These are phyloP conservation scores for Caiman crocodilus DNA, from an alignment of 2,797 vertebrate genomes.

Conservation along the genomic window DNA sequence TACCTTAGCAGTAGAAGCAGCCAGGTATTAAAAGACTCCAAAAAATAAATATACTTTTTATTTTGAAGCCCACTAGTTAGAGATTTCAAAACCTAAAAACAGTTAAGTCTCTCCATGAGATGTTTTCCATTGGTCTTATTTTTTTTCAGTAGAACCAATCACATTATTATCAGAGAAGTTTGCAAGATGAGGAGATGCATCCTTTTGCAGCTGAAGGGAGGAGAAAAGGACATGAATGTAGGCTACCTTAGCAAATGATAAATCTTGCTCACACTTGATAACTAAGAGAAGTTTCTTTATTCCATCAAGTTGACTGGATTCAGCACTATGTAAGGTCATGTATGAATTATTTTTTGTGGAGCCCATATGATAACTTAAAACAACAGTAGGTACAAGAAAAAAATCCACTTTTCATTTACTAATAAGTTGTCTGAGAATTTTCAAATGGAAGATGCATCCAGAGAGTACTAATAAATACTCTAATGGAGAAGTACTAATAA, in stretches of 20 bases:
- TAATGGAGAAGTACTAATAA: not conserved
- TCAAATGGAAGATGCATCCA: too few relatives aligned
- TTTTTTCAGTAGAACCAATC: not conserved
- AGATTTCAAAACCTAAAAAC: not conserved
- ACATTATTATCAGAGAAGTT: not conserved
- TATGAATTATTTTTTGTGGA: too few relatives aligned
- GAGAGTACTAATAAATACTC: not conserved
- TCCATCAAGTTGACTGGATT: not conserved
- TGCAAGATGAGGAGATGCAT: not conserved
- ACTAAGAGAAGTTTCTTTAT: not conserved
- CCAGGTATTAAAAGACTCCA: not conserved
- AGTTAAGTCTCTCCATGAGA: not conserved
- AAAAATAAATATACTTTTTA: not conserved
- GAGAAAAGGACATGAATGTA: not conserved
- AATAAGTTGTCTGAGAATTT: too few relatives aligned
- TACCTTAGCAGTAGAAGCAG: not conserved
- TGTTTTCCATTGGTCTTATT: slow-evolving; percentile 1
- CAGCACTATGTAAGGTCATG: too few relatives aligned
- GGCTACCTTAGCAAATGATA: not conserved
- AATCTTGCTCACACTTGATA: not conserved
- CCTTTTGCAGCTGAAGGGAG: not conserved
- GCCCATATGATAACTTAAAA: too few relatives aligned
- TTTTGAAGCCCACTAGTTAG: not conserved
- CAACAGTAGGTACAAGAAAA: not conserved
- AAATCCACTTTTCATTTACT: slow-evolving; percentile 18